These are phyloP conservation scores for Erebia palarica DNA, from an alignment of 2,888 invertebrate species.

Conservation along the genomic window DNA sequence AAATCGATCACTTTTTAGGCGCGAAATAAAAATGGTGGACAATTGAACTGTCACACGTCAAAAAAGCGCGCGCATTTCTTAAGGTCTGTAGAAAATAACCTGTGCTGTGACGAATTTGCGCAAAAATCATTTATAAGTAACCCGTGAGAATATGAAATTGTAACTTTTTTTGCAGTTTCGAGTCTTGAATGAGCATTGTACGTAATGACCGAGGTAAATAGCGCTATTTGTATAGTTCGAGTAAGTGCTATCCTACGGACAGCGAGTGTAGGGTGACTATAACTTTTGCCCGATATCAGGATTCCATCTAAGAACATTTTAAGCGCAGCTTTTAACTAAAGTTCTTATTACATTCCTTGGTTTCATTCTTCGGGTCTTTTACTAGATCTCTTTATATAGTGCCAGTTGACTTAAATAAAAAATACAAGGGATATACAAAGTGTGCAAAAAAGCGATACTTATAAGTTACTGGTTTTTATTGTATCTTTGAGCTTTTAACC, in stretches of 20 bases:
- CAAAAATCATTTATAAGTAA: constrained; percentile 52
- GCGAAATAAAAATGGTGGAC: constrained; percentile 48
- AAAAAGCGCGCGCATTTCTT: constrained; percentile 43
- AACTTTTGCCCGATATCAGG: neutral
- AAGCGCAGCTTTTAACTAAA: no score
- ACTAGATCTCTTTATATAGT: no score
- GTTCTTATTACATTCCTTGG: no score
- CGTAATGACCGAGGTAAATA: constrained; percentile 74
- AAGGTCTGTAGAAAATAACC: constrained; percentile 50
- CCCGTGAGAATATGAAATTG: constrained; percentile 62
- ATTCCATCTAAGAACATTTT: neutral
- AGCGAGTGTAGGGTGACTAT: constrained; percentile 44
- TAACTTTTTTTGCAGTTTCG: constrained; percentile 48
- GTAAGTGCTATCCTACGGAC: constrained; percentile 49
- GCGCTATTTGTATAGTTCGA: constrained; percentile 69
- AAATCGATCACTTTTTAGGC: constrained; percentile 68
- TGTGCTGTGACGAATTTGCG: constrained; percentile 61
- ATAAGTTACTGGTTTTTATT: no score
- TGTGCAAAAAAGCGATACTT: no score
- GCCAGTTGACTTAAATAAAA: no score
- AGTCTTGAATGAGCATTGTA: constrained; percentile 69
- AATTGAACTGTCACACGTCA: constrained; percentile 48
- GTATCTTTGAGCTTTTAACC: no score
- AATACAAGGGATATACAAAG: no score
- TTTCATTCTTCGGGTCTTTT: no score